Percentiles rank a stretch among this genome's conserved stretches.
Evolutionary conservation across 1,140 invertebrate species (phyloP).

Genomic region (Dinoponera quadriceps): DNA sequence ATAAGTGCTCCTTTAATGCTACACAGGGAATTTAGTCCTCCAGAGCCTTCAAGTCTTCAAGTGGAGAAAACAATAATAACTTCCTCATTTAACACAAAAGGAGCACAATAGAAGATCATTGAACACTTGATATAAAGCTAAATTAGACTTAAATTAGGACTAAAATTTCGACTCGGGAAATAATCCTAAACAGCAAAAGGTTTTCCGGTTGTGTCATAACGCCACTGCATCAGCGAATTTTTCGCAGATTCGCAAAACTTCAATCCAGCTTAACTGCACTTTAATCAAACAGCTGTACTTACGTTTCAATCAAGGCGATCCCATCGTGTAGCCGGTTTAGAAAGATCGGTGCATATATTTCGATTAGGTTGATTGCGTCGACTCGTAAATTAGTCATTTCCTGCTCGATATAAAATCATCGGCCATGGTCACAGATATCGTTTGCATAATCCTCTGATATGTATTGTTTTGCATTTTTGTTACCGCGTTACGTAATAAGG

Average conservation of each 20-base stretch:
- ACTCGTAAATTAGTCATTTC: slow-evolving; percentile 63
- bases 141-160: too few species aligned
- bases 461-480: slow-evolving; percentile 22
- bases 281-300: slow-evolving; percentile 43
- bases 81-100: too few species aligned
- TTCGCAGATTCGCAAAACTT: slow-evolving; percentile 21
- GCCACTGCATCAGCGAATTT: slow-evolving; percentile 9
- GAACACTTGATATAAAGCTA: too few species aligned
- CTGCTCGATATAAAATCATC: background rate
- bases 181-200: background rate
- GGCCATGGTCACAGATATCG: slow-evolving; percentile 6
- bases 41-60: too few species aligned
- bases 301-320: slow-evolving; percentile 29
- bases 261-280: background rate
- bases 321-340: background rate
- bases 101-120: too few species aligned
- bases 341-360: slow-evolving; percentile 4
- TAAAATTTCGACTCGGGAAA: too few species aligned
- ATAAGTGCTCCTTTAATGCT: too few species aligned
- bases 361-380: slow-evolving; percentile 38
- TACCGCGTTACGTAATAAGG: background rate
- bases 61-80: too few species aligned
- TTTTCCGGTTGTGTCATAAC: slow-evolving; percentile 9
- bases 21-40: too few species aligned
- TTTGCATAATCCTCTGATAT: slow-evolving; percentile 54